Evolutionary conservation across 2,797 vertebrate species (phyloP).

Genomic region (Alca torda): DNA sequence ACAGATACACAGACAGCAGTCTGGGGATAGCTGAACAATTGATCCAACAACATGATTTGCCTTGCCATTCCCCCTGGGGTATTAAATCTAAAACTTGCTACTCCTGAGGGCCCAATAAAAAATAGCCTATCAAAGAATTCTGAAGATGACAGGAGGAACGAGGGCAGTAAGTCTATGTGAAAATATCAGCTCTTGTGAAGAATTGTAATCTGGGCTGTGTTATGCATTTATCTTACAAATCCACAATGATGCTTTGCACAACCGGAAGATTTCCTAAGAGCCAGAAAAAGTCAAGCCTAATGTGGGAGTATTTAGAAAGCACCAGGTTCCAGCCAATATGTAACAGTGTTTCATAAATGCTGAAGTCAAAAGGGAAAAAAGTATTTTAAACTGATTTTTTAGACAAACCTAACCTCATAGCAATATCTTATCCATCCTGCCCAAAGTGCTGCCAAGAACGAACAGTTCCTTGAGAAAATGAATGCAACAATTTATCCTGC

Average conservation of each 20-base stretch:
- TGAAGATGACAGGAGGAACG: slow-evolving; percentile 11
- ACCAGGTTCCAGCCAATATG: neutral
- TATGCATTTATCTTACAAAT: neutral
- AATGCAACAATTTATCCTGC: neutral
- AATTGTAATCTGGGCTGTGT: neutral
- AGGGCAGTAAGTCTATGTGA: neutral
- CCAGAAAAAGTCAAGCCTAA: slow-evolving; percentile 4
- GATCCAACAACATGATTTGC: slow-evolving; percentile 59
- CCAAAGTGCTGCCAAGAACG: neutral
- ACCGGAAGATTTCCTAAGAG: slow-evolving; percentile 17
- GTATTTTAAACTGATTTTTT: neutral
- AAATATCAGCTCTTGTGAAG: slow-evolving; percentile 4
- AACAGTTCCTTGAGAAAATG: neutral
- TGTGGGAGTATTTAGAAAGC: neutral
- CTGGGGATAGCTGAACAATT: slow-evolving; percentile 40
- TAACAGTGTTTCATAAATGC: neutral
- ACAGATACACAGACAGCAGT: slow-evolving; percentile 29
- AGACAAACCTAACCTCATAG: neutral
- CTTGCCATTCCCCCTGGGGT: slow-evolving; percentile 22
- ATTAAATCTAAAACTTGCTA: slow-evolving; percentile 45
- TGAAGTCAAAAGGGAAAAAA: neutral
- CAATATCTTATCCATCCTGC: neutral
- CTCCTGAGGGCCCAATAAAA: slow-evolving; percentile 26
- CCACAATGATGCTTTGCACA: neutral
- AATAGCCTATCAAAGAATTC: slow-evolving; percentile 31